Base-by-base conservation (phyloP, 2,888 invertebrate genomes). In the Cerceris ruficornis region DNA sequence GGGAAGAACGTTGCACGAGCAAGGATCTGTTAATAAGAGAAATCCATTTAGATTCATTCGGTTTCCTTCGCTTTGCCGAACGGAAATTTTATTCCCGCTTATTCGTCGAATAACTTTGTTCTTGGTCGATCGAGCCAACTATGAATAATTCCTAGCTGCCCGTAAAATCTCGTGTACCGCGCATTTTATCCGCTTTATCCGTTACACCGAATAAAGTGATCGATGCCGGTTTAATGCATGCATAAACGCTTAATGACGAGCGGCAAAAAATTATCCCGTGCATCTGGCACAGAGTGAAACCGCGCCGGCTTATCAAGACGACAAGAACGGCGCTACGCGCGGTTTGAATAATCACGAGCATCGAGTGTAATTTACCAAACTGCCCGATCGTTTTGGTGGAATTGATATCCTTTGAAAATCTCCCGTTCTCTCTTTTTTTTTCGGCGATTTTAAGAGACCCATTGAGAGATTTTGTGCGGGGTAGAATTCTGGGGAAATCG, bases 111-210 rank as follows among this genome's bases (percentile, higher is more conserved):
- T 72, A 77, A 72, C 60, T 79, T 69, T 41, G 69, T 67, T 66
- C 64, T 15, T 52, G 46, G 8, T 43, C 43, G 52, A 72, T 62
- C 61, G 77, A 66, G 14, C 66, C 62, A 15, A 50, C 69, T 50
- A 73, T 73, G 69, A 79, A 79, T 77, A 73, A 79, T 79, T 70
- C 64, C 55, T 41, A 7, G 61, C 50, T 15, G 49, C 8, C 57
- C 59, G 42, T 43, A 54, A 75, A 70, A 75, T 77, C 66, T 67
- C 52, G 49, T 39, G 9, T 43, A n/a, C 43, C 64, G 65, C 54
- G 49, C 54, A 46, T 7, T 46, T 15, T 14, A 14, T 39, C 50
- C 62, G 59, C 59, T 13, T 59, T 68, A 65, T 75, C 14, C 70
- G 75, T 68, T 50, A 49, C 64, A 50, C 52, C 67, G 62, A 69